Conservation (phyloP, 2,113 vertebrate species). For the Probosciger aterrimus region DNA sequence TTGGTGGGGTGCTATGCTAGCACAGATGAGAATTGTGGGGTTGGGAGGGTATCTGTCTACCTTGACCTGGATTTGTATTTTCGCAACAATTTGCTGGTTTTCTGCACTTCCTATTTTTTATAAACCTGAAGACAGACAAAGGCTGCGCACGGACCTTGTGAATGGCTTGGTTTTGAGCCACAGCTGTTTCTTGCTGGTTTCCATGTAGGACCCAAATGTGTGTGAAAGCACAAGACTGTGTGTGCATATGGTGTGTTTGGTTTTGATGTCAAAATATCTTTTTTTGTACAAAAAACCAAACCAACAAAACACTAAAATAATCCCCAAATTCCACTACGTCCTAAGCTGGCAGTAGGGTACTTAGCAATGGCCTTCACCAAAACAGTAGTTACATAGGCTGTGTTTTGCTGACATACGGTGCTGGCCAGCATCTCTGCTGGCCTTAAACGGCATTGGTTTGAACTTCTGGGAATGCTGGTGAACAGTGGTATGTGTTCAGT, state of each 20-base stretch:
- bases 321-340: background rate
- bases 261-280: background rate
- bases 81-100: background rate
- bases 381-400: background rate
- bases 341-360: background rate
- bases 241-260: background rate
- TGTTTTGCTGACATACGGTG: background rate
- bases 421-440: background rate
- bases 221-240: too few species aligned
- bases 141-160: background rate
- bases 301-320: rapidly evolving
- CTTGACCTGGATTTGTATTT: background rate
- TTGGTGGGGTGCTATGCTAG: background rate
- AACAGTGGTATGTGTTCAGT: background rate
- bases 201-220: background rate
- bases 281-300: background rate
- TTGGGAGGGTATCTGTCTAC: background rate
- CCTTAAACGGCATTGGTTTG: background rate
- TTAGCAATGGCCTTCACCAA: background rate
- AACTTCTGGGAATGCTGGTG: background rate
- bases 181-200: background rate
- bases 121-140: background rate
- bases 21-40: background rate
- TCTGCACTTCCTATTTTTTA: background rate
- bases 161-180: background rate